Base-by-base conservation (phyloP, 2,888 invertebrate genomes). In the Drosophila meridiana region DNA sequence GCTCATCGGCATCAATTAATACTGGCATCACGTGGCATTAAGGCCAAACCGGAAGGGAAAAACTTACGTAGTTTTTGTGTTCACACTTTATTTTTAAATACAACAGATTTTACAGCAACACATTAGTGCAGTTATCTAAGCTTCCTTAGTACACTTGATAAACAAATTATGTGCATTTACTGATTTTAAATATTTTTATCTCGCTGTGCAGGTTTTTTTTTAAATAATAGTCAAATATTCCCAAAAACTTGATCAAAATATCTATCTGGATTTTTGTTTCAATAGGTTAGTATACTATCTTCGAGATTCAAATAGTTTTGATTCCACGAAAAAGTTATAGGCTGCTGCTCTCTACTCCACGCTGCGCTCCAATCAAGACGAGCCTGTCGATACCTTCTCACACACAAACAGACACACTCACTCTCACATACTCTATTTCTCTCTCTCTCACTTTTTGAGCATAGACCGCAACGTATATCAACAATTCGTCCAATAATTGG, bases 401-500 rank as follows among this genome's bases (percentile, higher is more conserved):
- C 28, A 38, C 2, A 32, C n/a, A 43, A 8, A 20, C 9, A 43
- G 3, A 34, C 34, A 6, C 20, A 47, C 45, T 50, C 59, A 45
- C 40, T 59, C 56, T 48, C 47, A 58, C 66, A 56, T 69, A 71
- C 43, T 60, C 45, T 64, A 38, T 20, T 5, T 45, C n/a, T 30
- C 32, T 63, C 34, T 71, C 47, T 59, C 69, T 65, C 69, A 82
- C 68, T 79, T 66, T 78, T 76, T 85, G 89, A 84, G 85, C 89
- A 91, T 91, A 85, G 91, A 85, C 83, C 91, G 91, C 92, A 92
- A 91, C 87, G 90, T 91, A 92, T 92, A 92, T 92, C 92, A 91
- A 92, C 89, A 92, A 92, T 91, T 92, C 92, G 92, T 92, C 92
- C 92, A 92, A 90, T 88, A 89, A 89, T 92, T 92, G 92, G 92